Evolutionary conservation across 23 tunicate genomes (phyloP).

Genomic region (Ciona savignyi): DNA sequence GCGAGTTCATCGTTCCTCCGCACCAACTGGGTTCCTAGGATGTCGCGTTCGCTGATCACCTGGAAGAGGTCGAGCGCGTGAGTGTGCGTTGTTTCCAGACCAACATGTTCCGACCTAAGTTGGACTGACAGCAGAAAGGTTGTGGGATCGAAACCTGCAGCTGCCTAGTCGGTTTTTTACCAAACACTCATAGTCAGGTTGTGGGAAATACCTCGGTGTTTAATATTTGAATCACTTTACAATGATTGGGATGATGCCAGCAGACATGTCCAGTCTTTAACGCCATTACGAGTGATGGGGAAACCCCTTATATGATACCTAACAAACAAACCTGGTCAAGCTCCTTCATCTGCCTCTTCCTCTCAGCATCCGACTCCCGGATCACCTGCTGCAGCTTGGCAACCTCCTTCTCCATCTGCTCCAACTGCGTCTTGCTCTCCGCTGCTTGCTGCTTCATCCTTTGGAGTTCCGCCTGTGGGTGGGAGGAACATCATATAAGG

Average conservation of each 20-base stretch:
- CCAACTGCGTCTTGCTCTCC: constrained; percentile 89
- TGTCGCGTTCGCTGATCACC: constrained; percentile 95
- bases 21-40: constrained; percentile 95
- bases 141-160: too few species aligned
- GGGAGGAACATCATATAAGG: too few species aligned
- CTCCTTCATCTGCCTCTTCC: constrained; percentile 95
- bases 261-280: too few species aligned
- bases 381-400: constrained; percentile 95
- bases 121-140: too few species aligned
- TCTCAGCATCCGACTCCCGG: constrained; percentile 92
- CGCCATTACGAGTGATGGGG: background rate
- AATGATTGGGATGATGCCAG: too few species aligned
- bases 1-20: constrained; percentile 96
- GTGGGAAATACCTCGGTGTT: too few species aligned
- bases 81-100: too few species aligned
- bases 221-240: too few species aligned
- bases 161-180: too few species aligned
- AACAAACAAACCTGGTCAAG: constrained; percentile 72
- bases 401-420: constrained; percentile 96
- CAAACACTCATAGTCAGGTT: too few species aligned
- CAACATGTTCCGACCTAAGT: too few species aligned
- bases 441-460: constrained; percentile 96
- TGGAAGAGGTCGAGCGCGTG: constrained; percentile 7
- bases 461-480: constrained; percentile 87
- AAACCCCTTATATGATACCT: background rate